Base-by-base conservation (phyloP, 2,797 vertebrate species). In the Thalassophryne amazonica region DNA sequence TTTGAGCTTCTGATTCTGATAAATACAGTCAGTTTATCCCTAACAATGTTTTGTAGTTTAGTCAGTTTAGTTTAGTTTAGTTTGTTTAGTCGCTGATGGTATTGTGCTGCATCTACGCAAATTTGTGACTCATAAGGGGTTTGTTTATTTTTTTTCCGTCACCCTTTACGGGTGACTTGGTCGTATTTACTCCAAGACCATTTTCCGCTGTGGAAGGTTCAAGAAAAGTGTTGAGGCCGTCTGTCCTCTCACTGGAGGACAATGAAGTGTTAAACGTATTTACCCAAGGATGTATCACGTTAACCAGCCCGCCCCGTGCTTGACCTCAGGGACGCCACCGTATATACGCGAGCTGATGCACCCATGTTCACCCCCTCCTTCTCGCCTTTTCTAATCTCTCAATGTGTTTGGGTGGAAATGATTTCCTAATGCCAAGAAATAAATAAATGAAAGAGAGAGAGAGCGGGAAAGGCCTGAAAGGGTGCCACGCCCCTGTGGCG, bases 351-450 rank as follows among this genome's bases (percentile, higher is more conserved):
- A 39, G 8, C 7, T 3, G 14, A 17, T 23, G 3, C 19, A 35
- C 1, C 23, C 1, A 3, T 23, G 5, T 45, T 32, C 37, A 37
- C 13, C 14, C 30, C 5, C 7, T 47, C 21, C 6, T 21, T 53
- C 4, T 5, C 0, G 21, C 6, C 6, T 34, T 11, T 18, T 4
- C 20, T 21, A 25, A 50, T 45, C 22, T 39, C 13, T 12, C 11
- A 29, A 27, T 37, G 60, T 2, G 47, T 80, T 74, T 30, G 53
- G 72, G 79, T 81, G 58, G 52, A 73, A 80, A 77, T 31, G 0
- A 13, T n/a, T 45, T 14, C 13, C 28, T 35, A 9, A 2, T 7
- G 21, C 40, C 46, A 54, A 19, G 23, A 56, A 35, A 38, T 34
- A 61, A 65, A 39, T 27, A 36, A 55, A 39, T 35, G 40, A 60